Evolutionary conservation across 2,888 invertebrate species (phyloP), one percentile per base, ranked within the genome.

Genomic region (Acrobasis suavella): DNA sequence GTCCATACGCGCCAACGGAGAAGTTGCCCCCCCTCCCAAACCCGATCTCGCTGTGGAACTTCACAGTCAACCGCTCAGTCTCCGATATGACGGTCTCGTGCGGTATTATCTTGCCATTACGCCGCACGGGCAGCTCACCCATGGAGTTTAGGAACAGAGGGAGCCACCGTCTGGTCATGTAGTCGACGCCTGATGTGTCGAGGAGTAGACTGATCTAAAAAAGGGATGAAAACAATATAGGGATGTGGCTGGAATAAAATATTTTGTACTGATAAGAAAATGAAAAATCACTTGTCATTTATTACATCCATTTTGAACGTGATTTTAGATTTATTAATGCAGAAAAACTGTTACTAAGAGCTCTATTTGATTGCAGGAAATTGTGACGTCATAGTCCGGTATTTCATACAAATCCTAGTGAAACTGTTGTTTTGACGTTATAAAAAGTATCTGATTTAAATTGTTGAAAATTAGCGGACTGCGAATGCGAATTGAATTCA

Each of bases 51-150:
- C 94, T 91, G n/a, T 81, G 82, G 67, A 94, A 93, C 38, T 92
- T 86, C 22, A 97, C 94, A 0, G 96, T 96, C 70, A 97, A 96
- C 61, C 94, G 94, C 76, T 96, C 96, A 39, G 97, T 93, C 74
- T 96, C 93, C 0, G 96, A 94, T n/a, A 98, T 96, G 17, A 98
- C 95, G 1, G 96, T 94, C 77, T 95, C 95, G 77, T 95, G 94
- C 0, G 95, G 88, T 2, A 96, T 79, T 1, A 95, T 82, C 12
- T 77, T 70, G 9, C 86, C 94, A 7, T 93, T 92, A 67, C 94
- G 93, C 50, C 93, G 81, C 10, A 97, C 93, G 0, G 97, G 95
- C 62, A 96, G 95, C 83, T 98, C 97, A 17, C 95, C 93, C 38
- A 98, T 81, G 0, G 95, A 93, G 82, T 97, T 96, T 63, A 96